Base-by-base conservation (phyloP, 1,140 invertebrate genomes). In the Musca vetustissima region DNA sequence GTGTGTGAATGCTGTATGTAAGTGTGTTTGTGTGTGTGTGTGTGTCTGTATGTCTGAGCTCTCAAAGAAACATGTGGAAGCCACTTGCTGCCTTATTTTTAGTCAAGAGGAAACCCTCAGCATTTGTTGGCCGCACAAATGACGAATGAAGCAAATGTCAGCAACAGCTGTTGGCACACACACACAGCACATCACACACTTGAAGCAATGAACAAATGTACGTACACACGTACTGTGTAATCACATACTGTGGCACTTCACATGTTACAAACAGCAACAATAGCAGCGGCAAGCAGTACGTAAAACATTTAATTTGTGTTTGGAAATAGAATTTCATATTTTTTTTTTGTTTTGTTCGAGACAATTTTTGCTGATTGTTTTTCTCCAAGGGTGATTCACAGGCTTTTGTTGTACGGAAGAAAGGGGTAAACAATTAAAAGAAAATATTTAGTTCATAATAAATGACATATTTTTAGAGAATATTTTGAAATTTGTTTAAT, bases 81-180 rank as follows among this genome's bases (percentile, higher is more conserved):
- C 28, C 57, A 61, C 57, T 61, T 61, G 57, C 57, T 61, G 57
- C 57, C 32, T 61, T 36, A 28, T 17, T 36, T 55, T 14, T 55
- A 55, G 57, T 36, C 57, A n/a, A 36, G 28, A 61, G 57, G 28
- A 36, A 61, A 36, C 28, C 57, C 53, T 57, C 53, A 57, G 53
- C 53, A 24, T 11, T 61, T 36, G 28, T 61, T 61, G 19, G 59
- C 68, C 50, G 47, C 64, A 66, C 36, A 69, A 66, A 66, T 69
- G 68, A 66, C 61, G 68, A 69, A 69, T 69, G 64, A 66, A 69
- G 61, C 61, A 69, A 69, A 66, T 66, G 68, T 69, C 68, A 66
- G 64, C 28, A 47, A 64, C 68, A 69, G 25, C 49, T 61, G 57
- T 61, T 64, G 52, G 19, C 49, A 66, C 61, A 64, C 49, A 32